Base-by-base conservation (phyloP, 2,888 invertebrate species). In the Mythimna loreyi region DNA sequence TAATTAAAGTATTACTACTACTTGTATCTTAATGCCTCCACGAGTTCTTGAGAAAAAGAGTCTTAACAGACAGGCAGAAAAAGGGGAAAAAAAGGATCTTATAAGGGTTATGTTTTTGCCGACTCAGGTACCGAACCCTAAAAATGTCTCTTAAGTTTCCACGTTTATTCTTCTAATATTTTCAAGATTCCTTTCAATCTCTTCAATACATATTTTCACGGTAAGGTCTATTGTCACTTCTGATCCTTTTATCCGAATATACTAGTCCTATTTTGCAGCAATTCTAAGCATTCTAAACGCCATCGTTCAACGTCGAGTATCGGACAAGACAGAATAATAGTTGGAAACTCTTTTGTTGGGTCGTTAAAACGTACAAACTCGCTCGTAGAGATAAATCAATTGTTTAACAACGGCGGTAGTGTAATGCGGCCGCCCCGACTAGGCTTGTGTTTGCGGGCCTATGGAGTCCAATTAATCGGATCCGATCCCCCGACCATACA, bases 391-490 rank as follows among this genome's bases (percentile, higher is more conserved):
- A 82, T 85, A 87, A 85, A 86, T 85, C 84, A 86, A 82, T 80
- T 79, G 80, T 81, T 84, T 84, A 84, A 85, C 82, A 86, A 84
- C 80, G 80, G 75, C 76, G 81, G 78, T 72, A 74, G 80, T 87
- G 86, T 86, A 86, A 87, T 84, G 83, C 81, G 86, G 86, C 77
- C 78, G 81, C 83, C 84, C 82, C 84, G 86, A 88, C 89, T 86
- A 86, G 87, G 87, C 78, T 83, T 87, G 83, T 88, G 86, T 89
- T 89, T 89, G 86, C 74, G 80, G 78, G 85, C 85, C 87, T 87
- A 86, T 87, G 85, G 86, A 86, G 88, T 87, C 85, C 91, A 91
- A 91, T 92, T 92, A 93, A 92, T 91, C 90, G 87, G 86, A 86
- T 88, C 86, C 81, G 84, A 83, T 80, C 60, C 85, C 83, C 77